phyloP scores from a whole-genome alignment of 2,888 invertebrate genomes.

The Pterobdella sp. region DNA sequence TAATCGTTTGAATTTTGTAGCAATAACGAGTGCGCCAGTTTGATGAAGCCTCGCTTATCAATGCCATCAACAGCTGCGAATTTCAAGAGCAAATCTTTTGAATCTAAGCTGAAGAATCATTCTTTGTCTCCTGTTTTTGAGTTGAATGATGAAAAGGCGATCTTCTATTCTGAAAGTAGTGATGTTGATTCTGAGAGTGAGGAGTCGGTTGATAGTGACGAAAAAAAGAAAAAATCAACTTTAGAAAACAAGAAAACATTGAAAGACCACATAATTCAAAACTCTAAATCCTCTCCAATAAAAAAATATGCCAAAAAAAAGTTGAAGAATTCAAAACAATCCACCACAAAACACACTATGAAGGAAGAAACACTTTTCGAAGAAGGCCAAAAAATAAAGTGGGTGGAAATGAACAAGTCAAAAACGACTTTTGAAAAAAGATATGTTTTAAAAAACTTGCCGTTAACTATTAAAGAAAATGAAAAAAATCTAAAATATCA shows the following conservation, averaged over 20 bases:
- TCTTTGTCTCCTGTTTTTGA: not conserved
- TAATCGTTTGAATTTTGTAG: too few relatives aligned
- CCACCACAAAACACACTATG: not conserved
- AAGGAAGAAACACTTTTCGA: conserved; percentile 20
- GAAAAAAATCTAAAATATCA: not conserved
- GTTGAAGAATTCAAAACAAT: conserved; percentile 13
- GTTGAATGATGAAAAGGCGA: too few relatives aligned
- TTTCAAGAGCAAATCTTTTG: not conserved
- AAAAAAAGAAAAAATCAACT: not conserved
- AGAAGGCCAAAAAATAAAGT: conserved; percentile 19
- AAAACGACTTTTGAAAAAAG: conserved; percentile 12
- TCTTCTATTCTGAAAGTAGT: too few relatives aligned
- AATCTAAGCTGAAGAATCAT: not conserved
- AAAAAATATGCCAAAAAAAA: not conserved
- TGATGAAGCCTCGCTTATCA: not conserved
- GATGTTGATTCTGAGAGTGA: not conserved
- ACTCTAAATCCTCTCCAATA: not conserved
- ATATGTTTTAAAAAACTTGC: not conserved
- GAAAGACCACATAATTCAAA: not conserved
- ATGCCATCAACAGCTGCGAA: not conserved
- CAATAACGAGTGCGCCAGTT: too few relatives aligned
- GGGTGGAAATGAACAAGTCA: conserved; percentile 24
- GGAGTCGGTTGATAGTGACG: not conserved
- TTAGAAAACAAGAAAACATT: not conserved
- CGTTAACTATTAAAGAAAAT: not conserved